A percentile compares a stretch with the other conserved stretches of the same genome.
phyloP scores from a whole-genome alignment of 2,113 vertebrate genomes.

The Gavia stellata region DNA sequence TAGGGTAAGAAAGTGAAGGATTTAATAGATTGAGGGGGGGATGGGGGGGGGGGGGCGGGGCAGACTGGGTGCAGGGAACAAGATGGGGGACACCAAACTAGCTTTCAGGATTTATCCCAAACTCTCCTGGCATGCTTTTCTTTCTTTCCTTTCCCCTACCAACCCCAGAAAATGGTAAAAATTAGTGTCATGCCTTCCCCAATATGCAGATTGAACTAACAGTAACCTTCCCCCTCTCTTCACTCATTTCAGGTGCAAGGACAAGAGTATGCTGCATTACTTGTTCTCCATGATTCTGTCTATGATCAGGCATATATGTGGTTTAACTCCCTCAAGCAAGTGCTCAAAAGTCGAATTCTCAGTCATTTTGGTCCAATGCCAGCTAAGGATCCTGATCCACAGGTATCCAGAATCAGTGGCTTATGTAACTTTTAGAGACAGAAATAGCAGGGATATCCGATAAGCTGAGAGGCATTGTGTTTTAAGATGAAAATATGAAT shows the following conservation, averaged over 20 bases:
- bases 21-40: neutral
- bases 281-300: conserved; percentile 75
- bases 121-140: neutral
- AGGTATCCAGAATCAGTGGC: conserved; percentile 60
- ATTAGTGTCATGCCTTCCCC: neutral
- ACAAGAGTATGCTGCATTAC: conserved; percentile 70
- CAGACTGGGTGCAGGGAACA: neutral
- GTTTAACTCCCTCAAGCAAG: conserved; percentile 77
- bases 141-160: neutral
- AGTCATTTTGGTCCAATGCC: conserved; percentile 83
- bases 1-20: neutral
- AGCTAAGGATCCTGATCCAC: conserved; percentile 77
- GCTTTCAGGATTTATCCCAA: neutral
- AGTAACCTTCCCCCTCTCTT: neutral
- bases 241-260: conserved; percentile 74
- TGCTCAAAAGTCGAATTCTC: conserved; percentile 77
- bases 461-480: neutral
- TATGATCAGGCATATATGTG: conserved; percentile 77
- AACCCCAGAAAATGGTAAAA: neutral
- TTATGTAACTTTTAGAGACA: neutral
- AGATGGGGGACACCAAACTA: neutral
- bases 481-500: conserved; percentile 8
- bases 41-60: too few relatives aligned
- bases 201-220: neutral
- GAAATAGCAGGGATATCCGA: neutral